phyloP scores from a whole-genome alignment of 37 sponge, comb jelly and placozoan species.

The Spongilla lacustris region DNA sequence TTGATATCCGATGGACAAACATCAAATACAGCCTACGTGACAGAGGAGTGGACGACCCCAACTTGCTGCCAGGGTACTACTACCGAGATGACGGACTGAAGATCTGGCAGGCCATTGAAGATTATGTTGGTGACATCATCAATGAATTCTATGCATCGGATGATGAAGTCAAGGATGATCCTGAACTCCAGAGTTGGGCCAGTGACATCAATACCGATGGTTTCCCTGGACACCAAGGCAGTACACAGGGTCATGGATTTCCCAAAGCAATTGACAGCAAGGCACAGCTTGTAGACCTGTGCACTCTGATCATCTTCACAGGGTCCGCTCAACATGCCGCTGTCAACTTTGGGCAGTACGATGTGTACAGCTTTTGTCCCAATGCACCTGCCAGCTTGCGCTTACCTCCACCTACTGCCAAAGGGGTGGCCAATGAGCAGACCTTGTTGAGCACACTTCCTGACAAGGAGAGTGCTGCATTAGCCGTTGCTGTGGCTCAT shows the following conservation, averaged over 20 bases:
- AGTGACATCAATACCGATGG: conserved; percentile 34
- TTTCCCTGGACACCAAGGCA: conserved; percentile 32
- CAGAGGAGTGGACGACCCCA: conserved; percentile 67
- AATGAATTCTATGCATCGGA: conserved; percentile 48
- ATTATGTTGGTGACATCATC: conserved; percentile 45
- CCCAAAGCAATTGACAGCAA: conserved; percentile 43
- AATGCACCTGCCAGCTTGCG: conserved; percentile 58
- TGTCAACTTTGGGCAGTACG: conserved; percentile 70
- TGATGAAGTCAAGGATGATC: conserved; percentile 49
- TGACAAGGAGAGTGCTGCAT: background rate
- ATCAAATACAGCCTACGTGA: conserved; percentile 30
- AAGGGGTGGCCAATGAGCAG: conserved; percentile 34
- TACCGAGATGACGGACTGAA: conserved; percentile 77
- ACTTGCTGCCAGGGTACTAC: conserved; percentile 68
- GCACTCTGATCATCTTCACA: conserved; percentile 77
- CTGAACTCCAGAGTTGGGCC: conserved; percentile 54
- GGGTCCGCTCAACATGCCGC: conserved; percentile 70
- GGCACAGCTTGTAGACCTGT: conserved; percentile 50
- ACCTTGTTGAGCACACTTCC: conserved; percentile 46
- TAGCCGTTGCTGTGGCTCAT: background rate
- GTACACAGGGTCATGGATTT: conserved; percentile 37
- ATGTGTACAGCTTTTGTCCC: conserved; percentile 51
- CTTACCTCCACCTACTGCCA: conserved; percentile 36
- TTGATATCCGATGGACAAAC: conserved; percentile 25
- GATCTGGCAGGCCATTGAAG: conserved; percentile 65